Base-by-base conservation (phyloP, 2,888 invertebrate species). In the Apamea sordens region DNA sequence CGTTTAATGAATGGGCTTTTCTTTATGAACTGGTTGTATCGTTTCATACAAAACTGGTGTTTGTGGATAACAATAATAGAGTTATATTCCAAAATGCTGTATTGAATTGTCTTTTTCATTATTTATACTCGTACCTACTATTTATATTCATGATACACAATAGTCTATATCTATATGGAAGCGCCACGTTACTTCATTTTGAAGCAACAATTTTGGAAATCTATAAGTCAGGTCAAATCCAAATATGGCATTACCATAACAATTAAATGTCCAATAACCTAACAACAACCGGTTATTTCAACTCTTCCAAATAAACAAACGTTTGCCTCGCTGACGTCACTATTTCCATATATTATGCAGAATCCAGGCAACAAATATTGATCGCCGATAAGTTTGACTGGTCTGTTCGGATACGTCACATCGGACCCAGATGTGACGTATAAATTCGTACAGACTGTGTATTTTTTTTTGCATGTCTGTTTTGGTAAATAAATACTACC, bases 291-390 rank as follows among this genome's bases (percentile, higher is more conserved):
- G 11, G 56, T 73, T 61, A 53, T 65, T 50, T 47, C 18, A 63
- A 63, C 36, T 83, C 36, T 15, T 50, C 32, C 47, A 47, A 75
- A 72, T 68, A 79, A 83, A 75, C 59, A 81, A 72, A 63, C 59
- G 41, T 24, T 63, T 36, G 11, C 76, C 50, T 63, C 78, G 71
- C 53, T 83, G 83, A 80, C 80, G 78, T 87, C 78, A 80, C 73
- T 64, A 77, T 84, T 78, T 61, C 65, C 73, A 84, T 82, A 84
- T 28, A 79, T 80, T 84, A 79, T 83, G 73, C 73, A 77, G 63
- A 85, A 73, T 77, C 61, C 74, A 41, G 61, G 44, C 63, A 68
- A 53, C 68, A 79, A 80, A 86, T 88, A 86, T 83, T 73, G 87
- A 85, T 82, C 63, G 64, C 24, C 73, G 65, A 82, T 84, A 80